Percentiles rank a stretch among this genome's conserved stretches.
phyloP scores from a whole-genome alignment of 2,797 vertebrate genomes.

The Somateria mollissima region DNA sequence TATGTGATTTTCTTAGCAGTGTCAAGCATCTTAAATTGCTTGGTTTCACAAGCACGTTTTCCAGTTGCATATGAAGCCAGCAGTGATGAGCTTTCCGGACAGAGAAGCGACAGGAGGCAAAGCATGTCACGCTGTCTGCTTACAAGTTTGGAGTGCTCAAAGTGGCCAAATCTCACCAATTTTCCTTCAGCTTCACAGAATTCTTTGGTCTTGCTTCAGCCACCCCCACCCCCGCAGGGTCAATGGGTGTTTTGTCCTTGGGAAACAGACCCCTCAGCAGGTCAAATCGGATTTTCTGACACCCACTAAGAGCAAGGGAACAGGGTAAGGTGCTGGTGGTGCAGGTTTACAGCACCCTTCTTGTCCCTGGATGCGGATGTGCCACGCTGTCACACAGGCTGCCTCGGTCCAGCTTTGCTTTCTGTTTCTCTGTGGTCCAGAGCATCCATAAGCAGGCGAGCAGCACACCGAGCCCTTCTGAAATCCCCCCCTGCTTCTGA shows the following conservation, averaged over 20 bases:
- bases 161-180: not conserved
- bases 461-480: rapidly evolving
- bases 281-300: not conserved
- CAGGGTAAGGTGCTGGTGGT: not conserved
- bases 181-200: not conserved
- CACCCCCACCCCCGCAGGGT: not conserved
- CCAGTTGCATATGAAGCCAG: not conserved
- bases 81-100: not conserved
- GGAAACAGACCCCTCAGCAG: not conserved
- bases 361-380: not conserved
- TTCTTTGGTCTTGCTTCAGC: not conserved
- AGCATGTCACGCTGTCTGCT: rapidly evolving
- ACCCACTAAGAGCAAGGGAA: not conserved
- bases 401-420: not conserved
- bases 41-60: not conserved
- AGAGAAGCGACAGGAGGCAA: not conserved
- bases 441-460: rapidly evolving
- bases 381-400: rapidly evolving
- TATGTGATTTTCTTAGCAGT: not conserved
- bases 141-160: rapidly evolving
- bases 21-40: not conserved
- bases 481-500: not conserved
- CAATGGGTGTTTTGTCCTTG: not conserved
- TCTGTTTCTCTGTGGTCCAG: rapidly evolving
- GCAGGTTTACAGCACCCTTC: not conserved